Conservation (phyloP, 2,888 invertebrate genomes). For the Pristionchus entomophagus region DNA sequence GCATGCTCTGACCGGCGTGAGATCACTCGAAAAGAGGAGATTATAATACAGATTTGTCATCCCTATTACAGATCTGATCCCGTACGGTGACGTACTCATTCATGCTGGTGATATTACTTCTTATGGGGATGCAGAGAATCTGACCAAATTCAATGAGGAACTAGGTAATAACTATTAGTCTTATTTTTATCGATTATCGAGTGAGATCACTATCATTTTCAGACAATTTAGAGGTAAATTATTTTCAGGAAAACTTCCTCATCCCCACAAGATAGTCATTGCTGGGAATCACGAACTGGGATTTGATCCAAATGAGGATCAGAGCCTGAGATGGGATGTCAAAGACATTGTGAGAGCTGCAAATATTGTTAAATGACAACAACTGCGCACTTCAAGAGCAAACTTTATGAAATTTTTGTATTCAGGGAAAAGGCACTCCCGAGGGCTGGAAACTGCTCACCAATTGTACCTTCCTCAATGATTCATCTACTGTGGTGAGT, state of each 20-base stretch:
- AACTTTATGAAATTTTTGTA: background rate
- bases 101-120: slow-evolving; percentile 89
- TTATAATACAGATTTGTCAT: background rate
- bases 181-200: background rate
- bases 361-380: too few relatives aligned
- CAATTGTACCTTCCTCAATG: slow-evolving; percentile 87
- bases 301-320: slow-evolving; percentile 81
- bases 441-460: slow-evolving; percentile 80
- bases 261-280: slow-evolving; percentile 87
- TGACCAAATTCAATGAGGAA: slow-evolving; percentile 65
- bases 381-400: too few relatives aligned
- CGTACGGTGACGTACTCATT: slow-evolving; percentile 87
- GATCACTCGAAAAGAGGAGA: too few relatives aligned
- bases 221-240: background rate
- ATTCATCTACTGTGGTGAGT: slow-evolving; percentile 79
- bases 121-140: slow-evolving; percentile 61
- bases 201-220: background rate
- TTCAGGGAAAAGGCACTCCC: slow-evolving; percentile 55
- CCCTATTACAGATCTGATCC: slow-evolving; percentile 78
- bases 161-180: slow-evolving; percentile 52
- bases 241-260: slow-evolving; percentile 82
- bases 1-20: too few relatives aligned
- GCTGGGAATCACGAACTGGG: slow-evolving; percentile 91
- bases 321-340: slow-evolving; percentile 49
- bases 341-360: slow-evolving; percentile 12